Evolutionary conservation across 2,888 invertebrate species (phyloP).

Genomic region (Ethmia dodecea): DNA sequence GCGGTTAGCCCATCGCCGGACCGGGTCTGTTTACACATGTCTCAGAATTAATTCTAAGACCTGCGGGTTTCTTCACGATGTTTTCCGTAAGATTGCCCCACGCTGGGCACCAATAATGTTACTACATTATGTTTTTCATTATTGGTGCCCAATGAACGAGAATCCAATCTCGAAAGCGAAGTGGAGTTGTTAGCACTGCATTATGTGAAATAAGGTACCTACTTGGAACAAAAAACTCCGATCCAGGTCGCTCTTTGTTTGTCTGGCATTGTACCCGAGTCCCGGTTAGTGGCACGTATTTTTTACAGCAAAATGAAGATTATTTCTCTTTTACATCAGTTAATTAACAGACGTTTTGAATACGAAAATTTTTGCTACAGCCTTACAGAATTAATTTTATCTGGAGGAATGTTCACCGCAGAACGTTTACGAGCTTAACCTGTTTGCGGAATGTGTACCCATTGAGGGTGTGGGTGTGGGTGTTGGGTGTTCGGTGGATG

Average conservation of each 20-base stretch:
- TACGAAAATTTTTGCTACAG: no score
- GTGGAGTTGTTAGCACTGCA: slow-evolving; percentile 5
- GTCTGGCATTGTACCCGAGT: slow-evolving; percentile 31
- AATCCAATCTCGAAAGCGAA: slow-evolving; percentile 6
- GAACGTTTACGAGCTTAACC: background rate
- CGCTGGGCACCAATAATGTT: slow-evolving; percentile 15
- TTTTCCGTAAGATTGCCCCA: slow-evolving; percentile 11
- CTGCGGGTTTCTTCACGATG: no score
- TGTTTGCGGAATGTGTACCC: background rate
- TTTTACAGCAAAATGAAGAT: slow-evolving; percentile 16
- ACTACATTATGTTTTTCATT: background rate
- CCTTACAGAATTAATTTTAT: no score
- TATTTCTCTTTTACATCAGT: slow-evolving; percentile 9
- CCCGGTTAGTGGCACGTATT: slow-evolving; percentile 12
- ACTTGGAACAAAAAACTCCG: slow-evolving; percentile 37
- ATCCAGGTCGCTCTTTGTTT: slow-evolving; percentile 49
- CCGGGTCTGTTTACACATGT: no score
- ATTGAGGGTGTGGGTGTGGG: background rate
- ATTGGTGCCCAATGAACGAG: slow-evolving; percentile 1
- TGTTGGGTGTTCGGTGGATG: background rate
- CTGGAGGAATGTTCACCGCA: no score
- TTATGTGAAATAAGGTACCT: slow-evolving; percentile 33
- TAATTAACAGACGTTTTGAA: no score
- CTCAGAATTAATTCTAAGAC: no score
- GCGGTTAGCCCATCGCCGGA: no score